These are phyloP conservation scores for Parauchenoglanis punctatus DNA, from an alignment of 2,797 vertebrate genomes.

Conservation along the genomic window DNA sequence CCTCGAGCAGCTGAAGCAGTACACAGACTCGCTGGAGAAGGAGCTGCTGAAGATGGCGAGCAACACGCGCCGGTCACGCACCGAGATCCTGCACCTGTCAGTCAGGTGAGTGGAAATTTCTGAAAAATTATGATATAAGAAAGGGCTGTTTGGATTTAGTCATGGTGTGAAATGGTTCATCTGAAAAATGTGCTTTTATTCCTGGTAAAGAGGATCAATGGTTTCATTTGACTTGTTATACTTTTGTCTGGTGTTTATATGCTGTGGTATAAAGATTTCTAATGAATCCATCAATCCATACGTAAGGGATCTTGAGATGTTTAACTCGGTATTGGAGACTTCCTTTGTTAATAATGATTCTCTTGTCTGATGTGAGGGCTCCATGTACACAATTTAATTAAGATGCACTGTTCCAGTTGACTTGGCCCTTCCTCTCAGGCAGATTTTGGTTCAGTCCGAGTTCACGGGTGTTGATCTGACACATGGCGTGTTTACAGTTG, in stretches of 20 bases:
- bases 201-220: no score
- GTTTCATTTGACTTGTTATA: not conserved
- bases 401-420: not conserved
- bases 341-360: not conserved
- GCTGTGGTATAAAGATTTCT: not conserved
- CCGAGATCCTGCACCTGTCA: constrained; percentile 83
- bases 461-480: constrained; percentile 23
- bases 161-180: not conserved
- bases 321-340: not conserved
- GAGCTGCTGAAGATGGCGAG: constrained; percentile 82
- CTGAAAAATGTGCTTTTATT: not conserved
- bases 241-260: not conserved
- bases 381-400: not conserved
- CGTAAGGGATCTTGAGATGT: not conserved
- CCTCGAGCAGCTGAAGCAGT: constrained; percentile 80
- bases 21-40: constrained; percentile 81
- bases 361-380: not conserved
- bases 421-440: not conserved
- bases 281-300: not conserved
- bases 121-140: not conserved
- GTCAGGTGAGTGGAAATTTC: constrained; percentile 77
- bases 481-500: constrained; percentile 21
- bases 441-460: constrained; percentile 32
- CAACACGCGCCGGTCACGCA: constrained; percentile 82
- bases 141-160: not conserved